Conservation (phyloP, 2,888 invertebrate genomes). For the Dicycla oo region DNA sequence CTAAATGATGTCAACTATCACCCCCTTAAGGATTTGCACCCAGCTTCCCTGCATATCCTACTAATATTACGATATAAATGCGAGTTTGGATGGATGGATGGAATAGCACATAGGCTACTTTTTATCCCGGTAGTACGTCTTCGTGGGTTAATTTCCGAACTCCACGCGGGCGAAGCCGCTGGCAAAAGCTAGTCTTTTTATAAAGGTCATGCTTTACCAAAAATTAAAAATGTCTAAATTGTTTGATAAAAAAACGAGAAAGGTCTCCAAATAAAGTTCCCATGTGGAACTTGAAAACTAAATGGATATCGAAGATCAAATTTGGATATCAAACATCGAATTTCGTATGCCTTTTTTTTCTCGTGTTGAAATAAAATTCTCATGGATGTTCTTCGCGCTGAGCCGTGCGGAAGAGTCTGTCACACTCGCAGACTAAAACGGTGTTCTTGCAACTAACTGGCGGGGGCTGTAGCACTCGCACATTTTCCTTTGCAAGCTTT, state of each 20-base stretch:
- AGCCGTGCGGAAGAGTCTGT: background rate
- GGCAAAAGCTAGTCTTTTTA: no score
- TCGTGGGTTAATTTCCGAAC: no score
- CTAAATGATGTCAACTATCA: no score
- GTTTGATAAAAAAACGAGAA: background rate
- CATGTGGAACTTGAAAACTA: background rate
- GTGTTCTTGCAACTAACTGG: background rate
- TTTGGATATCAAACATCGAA: background rate
- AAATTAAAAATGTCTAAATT: background rate
- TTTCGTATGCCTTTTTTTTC: conserved; percentile 4
- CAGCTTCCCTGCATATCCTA: no score
- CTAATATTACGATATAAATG: no score
- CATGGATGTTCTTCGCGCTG: background rate
- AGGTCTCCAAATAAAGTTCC: background rate
- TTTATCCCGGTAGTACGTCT: no score
- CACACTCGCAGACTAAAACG: background rate
- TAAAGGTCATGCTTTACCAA: background rate
- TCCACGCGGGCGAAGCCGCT: no score
- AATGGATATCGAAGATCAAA: background rate
- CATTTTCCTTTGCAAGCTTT: background rate
- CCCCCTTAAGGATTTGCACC: no score
- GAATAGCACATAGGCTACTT: no score
- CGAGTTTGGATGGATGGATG: no score
- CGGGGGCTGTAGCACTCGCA: background rate
- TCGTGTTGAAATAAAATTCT: no score